Conservation (phyloP, 1,140 invertebrate genomes). For the Melipona quadrifasciata region DNA sequence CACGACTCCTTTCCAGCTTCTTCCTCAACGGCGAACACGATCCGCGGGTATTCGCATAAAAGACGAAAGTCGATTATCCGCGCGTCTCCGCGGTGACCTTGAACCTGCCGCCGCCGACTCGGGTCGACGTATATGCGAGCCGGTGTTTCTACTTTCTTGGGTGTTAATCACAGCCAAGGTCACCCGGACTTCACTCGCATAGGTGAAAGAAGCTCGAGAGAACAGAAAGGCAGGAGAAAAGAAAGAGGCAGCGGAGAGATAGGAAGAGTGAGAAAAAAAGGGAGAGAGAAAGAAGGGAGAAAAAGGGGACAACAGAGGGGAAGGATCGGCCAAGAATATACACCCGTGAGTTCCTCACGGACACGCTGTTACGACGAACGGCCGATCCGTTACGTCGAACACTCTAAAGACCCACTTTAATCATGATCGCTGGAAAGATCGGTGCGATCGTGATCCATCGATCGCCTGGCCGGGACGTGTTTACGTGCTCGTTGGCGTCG, state of each 20-base stretch:
- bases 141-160: constrained; percentile 64
- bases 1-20: neutral
- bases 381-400: constrained; percentile 62
- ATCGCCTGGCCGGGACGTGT: constrained; percentile 63
- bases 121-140: constrained; percentile 56
- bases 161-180: constrained; percentile 68
- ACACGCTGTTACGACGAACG: constrained; percentile 57
- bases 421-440: constrained; percentile 67
- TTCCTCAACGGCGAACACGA: neutral
- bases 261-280: constrained; percentile 25
- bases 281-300: constrained; percentile 13
- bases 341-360: constrained; percentile 63
- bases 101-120: constrained; percentile 65
- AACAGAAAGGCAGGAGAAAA: constrained; percentile 19
- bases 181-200: constrained; percentile 44
- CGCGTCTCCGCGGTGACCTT: constrained; percentile 63
- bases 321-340: constrained; percentile 44
- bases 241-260: constrained; percentile 13
- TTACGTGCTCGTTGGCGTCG: constrained; percentile 67
- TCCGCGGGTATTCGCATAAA: constrained; percentile 2
- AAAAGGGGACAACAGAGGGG: constrained; percentile 1
- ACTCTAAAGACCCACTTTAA: constrained; percentile 65
- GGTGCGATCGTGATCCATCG: constrained; percentile 67
- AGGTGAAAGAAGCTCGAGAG: constrained; percentile 46
- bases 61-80: constrained; percentile 38